Evolutionary conservation across 2,113 vertebrate genomes (phyloP).

Genomic region (Erythrocercus mccallii): DNA sequence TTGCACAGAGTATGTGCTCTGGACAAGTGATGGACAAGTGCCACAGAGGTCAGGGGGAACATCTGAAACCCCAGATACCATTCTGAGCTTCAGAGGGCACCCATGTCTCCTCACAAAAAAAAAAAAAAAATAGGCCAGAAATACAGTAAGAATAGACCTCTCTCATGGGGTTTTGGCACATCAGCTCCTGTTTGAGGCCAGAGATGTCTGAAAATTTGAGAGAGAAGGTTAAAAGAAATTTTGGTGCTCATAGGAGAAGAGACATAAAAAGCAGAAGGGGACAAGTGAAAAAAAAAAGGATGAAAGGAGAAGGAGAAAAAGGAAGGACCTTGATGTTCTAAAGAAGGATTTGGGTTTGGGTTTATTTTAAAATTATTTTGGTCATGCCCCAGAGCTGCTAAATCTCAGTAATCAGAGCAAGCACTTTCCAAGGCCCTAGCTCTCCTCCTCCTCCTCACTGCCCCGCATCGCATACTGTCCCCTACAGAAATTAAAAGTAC

Average conservation of each 20-base stretch:
- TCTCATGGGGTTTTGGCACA: neutral
- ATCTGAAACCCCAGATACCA: neutral
- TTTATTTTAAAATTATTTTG: neutral
- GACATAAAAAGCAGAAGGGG: neutral
- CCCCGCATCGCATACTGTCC: neutral
- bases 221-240: constrained; percentile 11
- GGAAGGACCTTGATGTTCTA: neutral
- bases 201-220: neutral
- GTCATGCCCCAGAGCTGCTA: neutral
- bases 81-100: neutral
- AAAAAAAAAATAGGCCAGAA: constrained; percentile 26
- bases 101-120: neutral
- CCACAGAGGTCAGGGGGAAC: neutral
- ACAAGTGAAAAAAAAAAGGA: neutral
- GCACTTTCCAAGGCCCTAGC: neutral
- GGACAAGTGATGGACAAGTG: neutral
- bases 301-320: neutral
- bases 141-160: constrained; percentile 12
- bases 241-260: neutral
- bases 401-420: neutral
- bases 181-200: neutral
- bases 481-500: neutral
- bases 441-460: neutral
- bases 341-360: neutral
- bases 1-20: neutral